Conservation (phyloP, 1,140 invertebrate genomes). For the Sinella curviseta region DNA sequence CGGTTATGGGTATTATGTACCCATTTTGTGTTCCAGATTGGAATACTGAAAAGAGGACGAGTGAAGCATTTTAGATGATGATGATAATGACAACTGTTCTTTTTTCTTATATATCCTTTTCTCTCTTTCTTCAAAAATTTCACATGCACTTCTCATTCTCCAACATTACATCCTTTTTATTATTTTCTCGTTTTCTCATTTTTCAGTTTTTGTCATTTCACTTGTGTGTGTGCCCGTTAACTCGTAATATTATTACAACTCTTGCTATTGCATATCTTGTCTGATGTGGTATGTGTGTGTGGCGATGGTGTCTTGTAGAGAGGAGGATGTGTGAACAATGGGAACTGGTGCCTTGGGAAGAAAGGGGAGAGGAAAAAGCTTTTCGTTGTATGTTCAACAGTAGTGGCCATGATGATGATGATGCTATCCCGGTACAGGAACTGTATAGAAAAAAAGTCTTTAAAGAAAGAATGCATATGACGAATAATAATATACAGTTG, state of each 20-base stretch:
- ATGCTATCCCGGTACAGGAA: no score
- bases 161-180: background rate
- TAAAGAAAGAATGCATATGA: no score
- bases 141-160: background rate
- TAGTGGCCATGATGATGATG: no score
- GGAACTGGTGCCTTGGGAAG: background rate
- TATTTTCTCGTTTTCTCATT: background rate
- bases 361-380: background rate
- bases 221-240: background rate
- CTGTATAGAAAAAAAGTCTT: no score
- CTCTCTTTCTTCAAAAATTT: background rate
- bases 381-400: no score
- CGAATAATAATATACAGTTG: no score
- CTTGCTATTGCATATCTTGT: background rate
- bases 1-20: slow-evolving; percentile 4
- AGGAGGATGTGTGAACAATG: background rate
- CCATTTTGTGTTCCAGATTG: slow-evolving; percentile 4
- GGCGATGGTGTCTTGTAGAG: background rate
- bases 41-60: background rate
- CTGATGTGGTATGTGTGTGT: background rate
- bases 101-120: background rate
- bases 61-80: background rate
- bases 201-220: background rate
- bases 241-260: background rate
- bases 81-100: slow-evolving; percentile 7